Base-by-base conservation (phyloP, 2,797 vertebrate genomes). In the Eospalax fontanierii region DNA sequence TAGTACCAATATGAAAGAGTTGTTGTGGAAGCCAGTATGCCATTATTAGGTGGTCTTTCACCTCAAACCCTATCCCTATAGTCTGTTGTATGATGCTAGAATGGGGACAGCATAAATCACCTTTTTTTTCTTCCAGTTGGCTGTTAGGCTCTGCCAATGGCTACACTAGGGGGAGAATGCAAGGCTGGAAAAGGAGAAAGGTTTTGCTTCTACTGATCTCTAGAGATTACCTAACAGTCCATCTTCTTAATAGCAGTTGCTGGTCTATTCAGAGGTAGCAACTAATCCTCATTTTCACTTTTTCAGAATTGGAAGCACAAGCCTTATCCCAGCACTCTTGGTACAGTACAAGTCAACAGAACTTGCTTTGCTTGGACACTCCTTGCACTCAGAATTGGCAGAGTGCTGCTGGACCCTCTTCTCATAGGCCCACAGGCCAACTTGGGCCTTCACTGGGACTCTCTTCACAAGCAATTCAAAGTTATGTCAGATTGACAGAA, bases 71-170 rank as follows among this genome's bases (percentile, higher is more conserved):
- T 50, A 88, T 40, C 28, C 50, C 78, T 35, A 50, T 89, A 16
- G 75, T 61, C 81, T 30, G 24, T n/a, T 84, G 89, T 57, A 68
- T 73, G 46, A 73, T 88, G 10, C 68, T 76, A 54, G 14, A 54
- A 70, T 15, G 30, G 5, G 16, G 7, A 81, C 8, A 50, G 26
- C 70, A 50, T 21, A 63, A 87, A 40, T 22, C 33, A 57, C 12
- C 82, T 40, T 93, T 91, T 9, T 84, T 84, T 73, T 82, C 38
- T 89, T 46, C 70, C 78, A 78, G 4, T 30, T 93, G 78, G 26
- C 57, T 70, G 5, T 74, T 92, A 63, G 79, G 11, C 38, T 87
- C 22, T 89, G 43, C 38, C 43, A 85, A 7, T 40, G 65, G 59
- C 38, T 71, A 35, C 35, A 70, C 22, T 38, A 75, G 63, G 86